Evolutionary conservation across 2,113 vertebrate genomes (phyloP).

Genomic region (Stegastes partitus): DNA sequence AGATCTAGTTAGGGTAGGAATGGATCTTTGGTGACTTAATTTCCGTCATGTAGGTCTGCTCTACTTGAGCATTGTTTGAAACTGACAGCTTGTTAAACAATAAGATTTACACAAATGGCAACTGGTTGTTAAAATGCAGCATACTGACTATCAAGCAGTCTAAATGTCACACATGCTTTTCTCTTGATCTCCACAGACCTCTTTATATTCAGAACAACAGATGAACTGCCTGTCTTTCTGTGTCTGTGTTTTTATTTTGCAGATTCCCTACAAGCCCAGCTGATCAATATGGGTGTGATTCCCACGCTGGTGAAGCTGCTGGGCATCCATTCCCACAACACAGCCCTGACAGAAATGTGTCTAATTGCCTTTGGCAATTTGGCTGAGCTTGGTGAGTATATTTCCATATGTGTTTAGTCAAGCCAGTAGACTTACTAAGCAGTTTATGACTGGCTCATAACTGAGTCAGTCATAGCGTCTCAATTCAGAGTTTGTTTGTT

Average conservation of each 20-base stretch:
- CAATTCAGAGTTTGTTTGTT: too few species aligned
- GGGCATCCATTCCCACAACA: slow-evolving; percentile 94
- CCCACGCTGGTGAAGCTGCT: slow-evolving; percentile 96
- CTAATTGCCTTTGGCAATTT: slow-evolving; percentile 99
- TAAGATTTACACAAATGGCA: too few species aligned
- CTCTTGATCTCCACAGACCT: not conserved
- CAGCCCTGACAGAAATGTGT: slow-evolving; percentile 98
- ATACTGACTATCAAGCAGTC: too few species aligned
- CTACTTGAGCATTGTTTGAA: too few species aligned
- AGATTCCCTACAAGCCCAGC: slow-evolving; percentile 97
- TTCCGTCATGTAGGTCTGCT: too few species aligned
- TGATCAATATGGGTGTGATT: slow-evolving; percentile 98
- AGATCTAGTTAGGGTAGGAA: too few species aligned
- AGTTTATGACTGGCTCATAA: too few species aligned
- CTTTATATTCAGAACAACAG: not conserved
- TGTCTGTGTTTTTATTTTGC: slow-evolving; percentile 32
- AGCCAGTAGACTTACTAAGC: not conserved
- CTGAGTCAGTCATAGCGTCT: too few species aligned
- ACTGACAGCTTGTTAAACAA: too few species aligned
- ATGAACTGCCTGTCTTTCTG: not conserved
- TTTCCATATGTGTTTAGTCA: not conserved
- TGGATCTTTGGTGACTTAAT: too few species aligned
- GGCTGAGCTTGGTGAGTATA: slow-evolving; percentile 93
- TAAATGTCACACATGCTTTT: not conserved
- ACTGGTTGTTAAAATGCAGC: too few species aligned